These are phyloP conservation scores for Vidua macroura DNA, from an alignment of 2,113 vertebrate species.

Conservation along the genomic window DNA sequence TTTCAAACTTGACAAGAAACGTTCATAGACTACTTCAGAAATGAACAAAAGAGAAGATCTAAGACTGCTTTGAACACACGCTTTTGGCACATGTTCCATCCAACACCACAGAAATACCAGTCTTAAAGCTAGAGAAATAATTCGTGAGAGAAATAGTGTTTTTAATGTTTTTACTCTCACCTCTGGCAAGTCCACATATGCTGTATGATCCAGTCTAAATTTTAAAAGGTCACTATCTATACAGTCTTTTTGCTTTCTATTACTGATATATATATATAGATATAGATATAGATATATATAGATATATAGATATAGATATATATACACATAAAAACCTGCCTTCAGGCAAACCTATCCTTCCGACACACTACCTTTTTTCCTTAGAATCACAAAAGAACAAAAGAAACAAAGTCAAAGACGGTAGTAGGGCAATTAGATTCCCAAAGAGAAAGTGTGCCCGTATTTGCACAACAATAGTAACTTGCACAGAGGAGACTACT, in stretches of 20 bases:
- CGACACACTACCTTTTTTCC: background rate
- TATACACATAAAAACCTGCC: background rate
- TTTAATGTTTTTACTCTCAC: background rate
- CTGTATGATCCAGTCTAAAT: constrained; percentile 10
- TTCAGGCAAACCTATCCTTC: background rate
- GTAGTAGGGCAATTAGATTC: constrained; percentile 66
- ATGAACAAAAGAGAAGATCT: constrained; percentile 70
- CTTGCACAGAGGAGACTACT: constrained; percentile 7
- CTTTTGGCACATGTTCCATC: constrained; percentile 33
- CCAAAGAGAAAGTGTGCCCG: constrained; percentile 66
- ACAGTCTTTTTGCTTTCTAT: background rate
- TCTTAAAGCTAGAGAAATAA: constrained; percentile 1
- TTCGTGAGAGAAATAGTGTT: background rate
- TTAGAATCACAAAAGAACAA: constrained; percentile 8
- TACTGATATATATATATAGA: background rate
- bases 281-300: too few relatives aligned
- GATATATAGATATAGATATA: background rate
- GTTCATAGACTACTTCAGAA: constrained; percentile 61
- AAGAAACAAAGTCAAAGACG: constrained; percentile 22
- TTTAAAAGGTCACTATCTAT: background rate
- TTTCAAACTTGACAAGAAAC: constrained; percentile 66
- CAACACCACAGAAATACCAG: constrained; percentile 39
- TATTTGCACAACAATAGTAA: constrained; percentile 74
- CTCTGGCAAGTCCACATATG: background rate
- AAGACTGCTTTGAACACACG: constrained; percentile 65